Conservation (phyloP, 2,888 invertebrate species). For the Calephelis perditalis region DNA sequence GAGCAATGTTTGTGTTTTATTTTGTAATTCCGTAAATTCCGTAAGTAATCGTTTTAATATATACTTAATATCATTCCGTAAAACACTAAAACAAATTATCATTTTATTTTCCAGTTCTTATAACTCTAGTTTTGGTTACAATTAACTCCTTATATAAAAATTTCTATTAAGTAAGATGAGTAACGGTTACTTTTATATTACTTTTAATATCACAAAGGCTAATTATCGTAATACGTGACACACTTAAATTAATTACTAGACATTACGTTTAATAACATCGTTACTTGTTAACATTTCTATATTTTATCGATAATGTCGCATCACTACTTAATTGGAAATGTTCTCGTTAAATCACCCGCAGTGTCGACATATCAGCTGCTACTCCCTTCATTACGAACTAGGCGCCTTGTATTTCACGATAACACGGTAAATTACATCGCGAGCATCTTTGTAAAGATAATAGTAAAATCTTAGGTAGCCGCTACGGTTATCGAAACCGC, state of each 20-base stretch:
- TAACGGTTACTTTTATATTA: too few species aligned
- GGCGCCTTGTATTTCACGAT: conserved; percentile 21
- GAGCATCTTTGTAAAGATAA: conserved; percentile 21
- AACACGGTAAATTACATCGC: conserved; percentile 19
- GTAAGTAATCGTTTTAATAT: too few species aligned
- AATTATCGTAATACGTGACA: background rate
- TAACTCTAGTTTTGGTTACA: too few species aligned
- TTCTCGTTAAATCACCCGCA: conserved; percentile 19
- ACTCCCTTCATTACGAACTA: conserved; percentile 16
- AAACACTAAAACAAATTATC: too few species aligned
- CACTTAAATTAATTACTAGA: conserved; percentile 13
- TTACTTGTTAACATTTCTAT: background rate
- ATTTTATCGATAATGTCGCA: conserved; percentile 15
- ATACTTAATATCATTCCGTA: too few species aligned
- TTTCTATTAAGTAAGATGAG: too few species aligned
- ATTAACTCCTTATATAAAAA: too few species aligned
- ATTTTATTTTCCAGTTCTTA: too few species aligned
- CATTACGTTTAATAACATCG: background rate
- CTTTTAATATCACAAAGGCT: background rate
- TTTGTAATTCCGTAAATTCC: too few species aligned
- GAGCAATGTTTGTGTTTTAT: too few species aligned
- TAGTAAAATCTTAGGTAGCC: conserved; percentile 7
- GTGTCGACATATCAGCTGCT: conserved; percentile 19
- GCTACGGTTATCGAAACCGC: conserved; percentile 10
- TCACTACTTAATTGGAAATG: conserved; percentile 20